phyloP scores from a whole-genome alignment of 1,140 invertebrate genomes.

The Magallana gigas region DNA sequence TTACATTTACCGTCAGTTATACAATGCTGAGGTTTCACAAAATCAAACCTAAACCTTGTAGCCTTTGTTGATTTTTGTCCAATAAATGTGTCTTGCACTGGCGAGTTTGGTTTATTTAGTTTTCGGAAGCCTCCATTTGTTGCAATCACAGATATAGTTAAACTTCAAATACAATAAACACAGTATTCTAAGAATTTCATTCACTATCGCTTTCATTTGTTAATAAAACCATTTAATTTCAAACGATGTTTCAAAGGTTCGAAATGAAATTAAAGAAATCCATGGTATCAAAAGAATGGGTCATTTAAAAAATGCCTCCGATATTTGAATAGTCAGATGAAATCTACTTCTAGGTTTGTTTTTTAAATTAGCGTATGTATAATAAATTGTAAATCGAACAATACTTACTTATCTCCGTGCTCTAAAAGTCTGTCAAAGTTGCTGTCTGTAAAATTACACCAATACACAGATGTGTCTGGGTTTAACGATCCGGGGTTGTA shows the following conservation, averaged over 20 bases:
- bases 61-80: not conserved
- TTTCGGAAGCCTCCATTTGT: slow-evolving; percentile 14
- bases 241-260: too few relatives aligned
- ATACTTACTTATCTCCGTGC: not conserved
- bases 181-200: too few relatives aligned
- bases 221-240: too few relatives aligned
- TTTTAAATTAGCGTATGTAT: too few relatives aligned
- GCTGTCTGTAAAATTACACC: not conserved
- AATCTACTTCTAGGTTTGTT: too few relatives aligned
- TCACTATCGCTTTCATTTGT: too few relatives aligned
- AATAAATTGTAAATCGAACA: not conserved
- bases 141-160: slow-evolving; percentile 21
- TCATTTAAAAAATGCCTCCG: too few relatives aligned
- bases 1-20: not conserved
- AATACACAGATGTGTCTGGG: not conserved
- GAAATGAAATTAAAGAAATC: too few relatives aligned
- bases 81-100: not conserved
- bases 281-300: too few relatives aligned
- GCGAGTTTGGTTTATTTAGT: not conserved
- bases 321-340: too few relatives aligned
- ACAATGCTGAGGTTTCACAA: not conserved
- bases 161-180: not conserved
- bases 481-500: not conserved
- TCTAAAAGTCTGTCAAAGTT: slow-evolving; percentile 3
- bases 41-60: not conserved